Conservation (phyloP, 2,797 vertebrate species). For the Silurus aristotelis region DNA sequence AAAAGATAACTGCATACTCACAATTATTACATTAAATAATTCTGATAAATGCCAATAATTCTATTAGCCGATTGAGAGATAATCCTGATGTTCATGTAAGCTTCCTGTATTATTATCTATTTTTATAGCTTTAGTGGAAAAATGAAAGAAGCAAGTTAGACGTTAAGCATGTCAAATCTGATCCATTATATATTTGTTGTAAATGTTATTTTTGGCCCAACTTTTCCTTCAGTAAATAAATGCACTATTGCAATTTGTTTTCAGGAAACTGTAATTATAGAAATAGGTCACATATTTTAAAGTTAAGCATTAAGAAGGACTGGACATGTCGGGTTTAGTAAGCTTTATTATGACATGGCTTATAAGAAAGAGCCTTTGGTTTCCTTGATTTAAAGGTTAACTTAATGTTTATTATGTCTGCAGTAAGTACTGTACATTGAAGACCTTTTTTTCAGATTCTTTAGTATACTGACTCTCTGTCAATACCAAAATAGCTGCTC, state of each 20-base stretch:
- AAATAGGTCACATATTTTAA: background rate
- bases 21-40: background rate
- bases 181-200: background rate
- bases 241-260: background rate
- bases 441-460: background rate
- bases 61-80: background rate
- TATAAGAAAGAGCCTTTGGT: background rate
- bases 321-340: background rate
- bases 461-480: background rate
- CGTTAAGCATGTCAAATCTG: background rate
- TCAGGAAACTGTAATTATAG: background rate
- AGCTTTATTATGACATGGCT: background rate
- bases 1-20: background rate
- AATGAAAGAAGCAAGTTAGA: conserved; percentile 2
- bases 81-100: background rate
- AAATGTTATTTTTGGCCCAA: background rate
- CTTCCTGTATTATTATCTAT: background rate
- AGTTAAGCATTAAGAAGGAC: background rate
- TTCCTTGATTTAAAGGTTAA: background rate
- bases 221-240: background rate
- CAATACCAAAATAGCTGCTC: background rate
- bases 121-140: background rate
- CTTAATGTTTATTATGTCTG: background rate
- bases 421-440: background rate
- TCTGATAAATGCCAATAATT: background rate